Evolutionary conservation across 2,797 vertebrate species (phyloP), one percentile per base, ranked within the genome.

Genomic region (Sparidentex hasta): DNA sequence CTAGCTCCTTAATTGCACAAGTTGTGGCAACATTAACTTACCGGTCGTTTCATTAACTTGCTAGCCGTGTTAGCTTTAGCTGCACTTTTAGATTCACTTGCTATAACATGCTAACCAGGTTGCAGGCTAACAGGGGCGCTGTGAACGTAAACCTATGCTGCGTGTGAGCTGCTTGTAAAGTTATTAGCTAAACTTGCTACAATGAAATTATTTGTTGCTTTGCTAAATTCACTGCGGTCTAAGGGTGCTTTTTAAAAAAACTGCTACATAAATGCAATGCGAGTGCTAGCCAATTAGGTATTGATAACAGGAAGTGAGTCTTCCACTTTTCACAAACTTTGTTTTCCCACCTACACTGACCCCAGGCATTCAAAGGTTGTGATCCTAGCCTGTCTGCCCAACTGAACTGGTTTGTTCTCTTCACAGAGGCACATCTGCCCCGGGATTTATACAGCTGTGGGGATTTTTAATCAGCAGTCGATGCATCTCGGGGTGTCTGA

Each of bases 401-500:
- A 64, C 71, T 79, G 25, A 78, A 43, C 41, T 55, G 38, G 11
- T 81, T 72, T 76, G 2, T 46, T 78, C 7, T 82, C 61, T 82
- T 59, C 79, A 54, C 90, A 93, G 91, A 87, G 80, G 85, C 82
- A 47, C 81, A 41, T 76, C 92, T 82, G 81, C 59, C 85, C 82
- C 65, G 57, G 90, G 90, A 85, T 89, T 84, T 80, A 48, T 82
- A 82, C 85, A 80, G 63, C 86, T 85, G 85, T 80, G 86, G 74
- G 75, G 81, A 78, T 82, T 80, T 38, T 81, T 67, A 80, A 82
- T 67, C 77, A 56, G 79, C 84, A 81, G 67, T 96, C 96, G 90
- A 98, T 98, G 98, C 96, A 97, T 97, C 96, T 97, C 92, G 96
- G 96, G 93, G 95, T 96, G 80, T 96, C 97, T 87, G 97, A 97